Base-by-base conservation (phyloP, 1,140 invertebrate genomes). In the Mesaphorura yosii region DNA sequence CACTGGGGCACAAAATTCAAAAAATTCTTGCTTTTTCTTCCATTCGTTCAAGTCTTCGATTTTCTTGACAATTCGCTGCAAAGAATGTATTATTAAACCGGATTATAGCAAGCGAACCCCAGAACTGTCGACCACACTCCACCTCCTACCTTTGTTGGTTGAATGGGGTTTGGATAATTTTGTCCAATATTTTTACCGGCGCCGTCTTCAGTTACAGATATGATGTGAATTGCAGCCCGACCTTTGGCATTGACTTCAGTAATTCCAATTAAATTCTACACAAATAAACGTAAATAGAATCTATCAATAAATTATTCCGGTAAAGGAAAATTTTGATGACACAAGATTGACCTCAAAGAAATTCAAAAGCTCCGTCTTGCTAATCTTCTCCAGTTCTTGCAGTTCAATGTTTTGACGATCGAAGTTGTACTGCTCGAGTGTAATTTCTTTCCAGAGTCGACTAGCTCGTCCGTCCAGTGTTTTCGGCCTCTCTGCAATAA, bases 401-500 rank as follows among this genome's bases (percentile, higher is more conserved):
- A 91, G 86, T 73, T 96, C 91, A 15, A 86, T 75, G 57, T 84
- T 78, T 37, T 81, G 80, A 62, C 91, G 75, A 64, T 93, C 85
- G 71, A 97, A 98, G 69, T 93, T 86, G 70, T 94, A 97, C 56
- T 90, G 83, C 64, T 90, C 84, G 2, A 76, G 72, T 6, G 73
- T 70, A 50, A 97, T 96, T 75, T 98, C 94, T 20, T 66, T 68
- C 87, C 90, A 95, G 65, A 82, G 84, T 50, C 80, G 73, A 26
- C 71, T 69, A 17, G 83, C 81, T 52, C 83, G 77, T 29, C 72
- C 70, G 25, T 70, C 69, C 62, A 97, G 70, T 57, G 81, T 84
- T 73, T 97, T 97, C 0, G 93, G 90, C 64, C 89, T 88, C 68
- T 97, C 92, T 26, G 94, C 68, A 39, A 83, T 76, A 60, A 82